A percentile compares a stretch with the other conserved stretches of the same genome.
phyloP scores from a whole-genome alignment of 2,113 vertebrate genomes.

The Podarcis raffonei region DNA sequence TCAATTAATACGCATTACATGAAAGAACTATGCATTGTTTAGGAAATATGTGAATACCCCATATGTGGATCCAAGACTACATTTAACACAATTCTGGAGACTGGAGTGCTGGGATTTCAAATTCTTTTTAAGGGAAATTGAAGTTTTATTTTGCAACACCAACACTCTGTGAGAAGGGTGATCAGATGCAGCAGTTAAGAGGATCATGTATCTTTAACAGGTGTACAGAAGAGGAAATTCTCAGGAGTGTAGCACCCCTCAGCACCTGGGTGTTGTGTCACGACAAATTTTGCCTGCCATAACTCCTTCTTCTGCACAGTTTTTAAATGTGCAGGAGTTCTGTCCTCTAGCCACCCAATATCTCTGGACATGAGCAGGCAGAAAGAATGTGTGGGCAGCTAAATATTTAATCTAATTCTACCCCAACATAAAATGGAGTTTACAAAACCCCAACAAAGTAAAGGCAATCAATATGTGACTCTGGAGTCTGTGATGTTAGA shows the following conservation, averaged over 20 bases:
- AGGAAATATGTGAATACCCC: slow-evolving; percentile 24
- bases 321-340: background rate
- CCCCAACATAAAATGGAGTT: background rate
- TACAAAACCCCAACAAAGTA: background rate
- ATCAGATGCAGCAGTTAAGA: background rate
- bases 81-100: background rate
- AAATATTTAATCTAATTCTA: background rate
- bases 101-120: rapidly evolving
- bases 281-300: background rate
- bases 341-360: background rate
- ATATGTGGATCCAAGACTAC: background rate
- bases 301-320: background rate
- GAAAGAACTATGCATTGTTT: background rate
- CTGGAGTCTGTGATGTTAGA: background rate
- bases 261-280: background rate
- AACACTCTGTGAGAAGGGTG: background rate
- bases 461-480: background rate
- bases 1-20: background rate
- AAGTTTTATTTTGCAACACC: background rate
- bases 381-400: background rate
- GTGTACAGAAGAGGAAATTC: background rate
- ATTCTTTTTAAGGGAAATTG: background rate
- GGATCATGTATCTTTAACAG: background rate
- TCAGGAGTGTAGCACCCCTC: background rate
- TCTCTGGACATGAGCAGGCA: background rate